Evolutionary conservation across 2,797 vertebrate genomes (phyloP), one percentile per base, ranked within the genome.

Genomic region (Enteromius mattozi): DNA sequence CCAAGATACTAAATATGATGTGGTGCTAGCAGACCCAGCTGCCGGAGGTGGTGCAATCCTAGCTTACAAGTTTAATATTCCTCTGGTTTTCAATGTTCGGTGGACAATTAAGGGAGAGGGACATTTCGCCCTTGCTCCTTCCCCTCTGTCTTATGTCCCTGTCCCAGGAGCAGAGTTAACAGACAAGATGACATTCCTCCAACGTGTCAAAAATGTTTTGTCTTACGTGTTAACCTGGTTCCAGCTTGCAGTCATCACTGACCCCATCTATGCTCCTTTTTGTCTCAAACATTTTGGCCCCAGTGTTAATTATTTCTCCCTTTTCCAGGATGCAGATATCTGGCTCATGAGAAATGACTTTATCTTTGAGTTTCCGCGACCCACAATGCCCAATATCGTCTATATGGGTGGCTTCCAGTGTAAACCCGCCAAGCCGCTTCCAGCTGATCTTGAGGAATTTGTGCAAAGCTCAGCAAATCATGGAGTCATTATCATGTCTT

Each of bases 341-440:
- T 91, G 89, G 83, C 87, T 92, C 10, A 91, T 91, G 88, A 88
- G 90, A 80, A 87, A 89, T 30, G 90, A 92, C 81, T 92, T 91
- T 72, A 89, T 87, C 13, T 89, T 92, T 47, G 91, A 92, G 17
- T 92, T 89, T 82, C 90, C 91, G 1, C 75, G 90, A 13, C 91
- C 90, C 3, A 90, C 89, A 56, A 87, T 92, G 90, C 90, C 91
- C 14, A 91, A 92, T 37, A 65, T 89, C 0, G 78, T 92, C 4
- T 92, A 92, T 33, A 87, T 92, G 19, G 89, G 91, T 8, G 90
- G 91, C 3, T 90, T 91, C 37, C 91, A 92, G 51, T 91, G 90
- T 85, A 82, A 63, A 56, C 85, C 89, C 2, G 47, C 88, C 2
- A 86, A 87, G 33, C 85, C 85, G 0, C 89, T 90, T 42, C 61